phyloP scores from a whole-genome alignment of 1,140 invertebrate species.

The Whitmania pigra region DNA sequence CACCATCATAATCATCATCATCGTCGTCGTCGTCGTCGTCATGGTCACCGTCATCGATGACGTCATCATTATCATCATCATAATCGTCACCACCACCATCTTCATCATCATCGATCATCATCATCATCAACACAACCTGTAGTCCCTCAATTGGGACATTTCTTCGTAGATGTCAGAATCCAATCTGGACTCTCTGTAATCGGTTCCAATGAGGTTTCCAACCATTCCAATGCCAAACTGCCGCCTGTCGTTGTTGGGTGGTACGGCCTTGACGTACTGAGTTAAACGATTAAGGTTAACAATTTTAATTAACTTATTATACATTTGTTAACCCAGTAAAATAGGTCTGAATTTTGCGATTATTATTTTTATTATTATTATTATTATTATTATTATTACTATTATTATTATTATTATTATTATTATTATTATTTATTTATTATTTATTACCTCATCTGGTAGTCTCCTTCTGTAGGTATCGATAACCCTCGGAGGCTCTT shows the following conservation, averaged over 20 bases:
- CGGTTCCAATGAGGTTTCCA: slow-evolving; percentile 53
- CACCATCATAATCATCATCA: not conserved
- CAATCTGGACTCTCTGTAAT: not conserved
- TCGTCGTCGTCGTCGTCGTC: no score
- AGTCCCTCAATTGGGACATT: not conserved
- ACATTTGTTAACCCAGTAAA: no score
- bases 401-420: no score
- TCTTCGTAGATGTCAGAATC: not conserved
- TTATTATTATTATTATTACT: no score
- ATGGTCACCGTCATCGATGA: no score
- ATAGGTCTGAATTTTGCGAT: no score
- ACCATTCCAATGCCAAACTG: slow-evolving; percentile 62
- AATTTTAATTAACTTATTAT: no score
- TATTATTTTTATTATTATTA: no score
- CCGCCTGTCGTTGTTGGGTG: slow-evolving; percentile 13
- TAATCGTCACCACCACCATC: no score
- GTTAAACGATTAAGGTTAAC: no score
- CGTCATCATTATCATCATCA: no score
- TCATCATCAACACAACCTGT: not conserved
- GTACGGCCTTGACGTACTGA: not conserved
- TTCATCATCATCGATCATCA: no score
- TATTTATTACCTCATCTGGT: not conserved
- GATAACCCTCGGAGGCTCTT: not conserved
- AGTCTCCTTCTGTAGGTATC: not conserved
- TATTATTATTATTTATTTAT: not conserved